A percentile compares a stretch with the other conserved stretches of the same genome.
Evolutionary conservation across 2,113 vertebrate genomes (phyloP).

Genomic region (Cololabis saira): DNA sequence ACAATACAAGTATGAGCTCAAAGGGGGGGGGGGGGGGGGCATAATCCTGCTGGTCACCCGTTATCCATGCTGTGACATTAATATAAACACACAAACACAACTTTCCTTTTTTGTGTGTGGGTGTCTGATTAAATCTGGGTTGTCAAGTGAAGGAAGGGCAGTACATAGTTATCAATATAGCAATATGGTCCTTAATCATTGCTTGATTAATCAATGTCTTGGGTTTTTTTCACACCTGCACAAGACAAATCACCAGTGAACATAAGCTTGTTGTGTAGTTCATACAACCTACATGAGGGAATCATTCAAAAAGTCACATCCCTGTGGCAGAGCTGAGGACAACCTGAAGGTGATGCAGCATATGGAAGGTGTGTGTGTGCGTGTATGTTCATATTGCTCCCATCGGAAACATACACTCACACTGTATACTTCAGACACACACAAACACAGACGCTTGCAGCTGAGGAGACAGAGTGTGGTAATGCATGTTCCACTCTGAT

Average conservation of each 20-base stretch:
- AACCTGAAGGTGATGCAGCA: constrained; percentile 72
- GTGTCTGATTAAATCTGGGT: constrained; percentile 47
- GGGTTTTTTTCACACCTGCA: constrained; percentile 64
- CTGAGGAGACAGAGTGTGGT: constrained; percentile 54
- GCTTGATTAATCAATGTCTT: constrained; percentile 73
- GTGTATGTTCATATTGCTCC: constrained; percentile 23
- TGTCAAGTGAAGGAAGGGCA: constrained; percentile 40
- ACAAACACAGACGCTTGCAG: constrained; percentile 21
- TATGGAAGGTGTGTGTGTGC: constrained; percentile 29
- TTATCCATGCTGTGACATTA: constrained; percentile 53
- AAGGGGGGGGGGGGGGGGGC: constrained; percentile 4
- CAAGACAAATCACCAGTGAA: constrained; percentile 70
- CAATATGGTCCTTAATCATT: constrained; percentile 59
- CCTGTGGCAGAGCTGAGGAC: constrained; percentile 60
- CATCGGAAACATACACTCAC: constrained; percentile 14
- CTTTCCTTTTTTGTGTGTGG: constrained; percentile 33
- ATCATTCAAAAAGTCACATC: constrained; percentile 59
- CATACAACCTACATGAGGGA: constrained; percentile 69
- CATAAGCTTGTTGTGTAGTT: constrained; percentile 68
- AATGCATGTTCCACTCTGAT: constrained; percentile 70
- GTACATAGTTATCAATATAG: constrained; percentile 68
- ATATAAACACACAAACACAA: constrained; percentile 49
- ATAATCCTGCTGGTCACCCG: constrained; percentile 63
- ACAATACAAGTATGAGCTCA: constrained; percentile 39
- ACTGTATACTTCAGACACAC: background rate